These are phyloP conservation scores for Nesidiocoris tenuis DNA, from an alignment of 2,888 invertebrate genomes.

Conservation along the genomic window DNA sequence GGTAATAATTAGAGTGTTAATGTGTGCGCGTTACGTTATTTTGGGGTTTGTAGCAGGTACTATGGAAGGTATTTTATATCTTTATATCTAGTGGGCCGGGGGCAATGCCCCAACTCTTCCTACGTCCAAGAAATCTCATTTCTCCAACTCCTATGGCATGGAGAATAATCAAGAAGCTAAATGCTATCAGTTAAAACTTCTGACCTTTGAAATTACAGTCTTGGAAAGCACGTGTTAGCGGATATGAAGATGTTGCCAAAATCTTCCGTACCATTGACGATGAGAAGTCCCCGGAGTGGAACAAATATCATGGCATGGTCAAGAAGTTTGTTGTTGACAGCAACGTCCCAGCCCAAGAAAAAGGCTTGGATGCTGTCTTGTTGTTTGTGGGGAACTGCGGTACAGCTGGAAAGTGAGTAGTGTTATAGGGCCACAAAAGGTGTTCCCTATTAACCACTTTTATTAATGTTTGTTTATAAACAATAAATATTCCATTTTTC, in stretches of 20 bases:
- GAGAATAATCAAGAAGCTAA: neutral
- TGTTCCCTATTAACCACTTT: neutral
- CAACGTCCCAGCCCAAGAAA: constrained; percentile 94
- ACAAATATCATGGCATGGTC: constrained; percentile 82
- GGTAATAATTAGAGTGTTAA: no score
- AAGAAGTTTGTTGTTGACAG: constrained; percentile 93
- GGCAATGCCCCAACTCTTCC: no score
- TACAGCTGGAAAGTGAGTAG: constrained; percentile 71
- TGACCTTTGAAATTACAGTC: constrained; percentile 57
- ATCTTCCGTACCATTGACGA: constrained; percentile 83
- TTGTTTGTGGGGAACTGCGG: constrained; percentile 90
- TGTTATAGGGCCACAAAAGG: no score
- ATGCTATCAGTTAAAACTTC: neutral
- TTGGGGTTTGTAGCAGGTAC: no score
- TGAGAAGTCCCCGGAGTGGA: constrained; percentile 92
- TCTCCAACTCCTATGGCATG: neutral
- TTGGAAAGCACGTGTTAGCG: constrained; percentile 93
- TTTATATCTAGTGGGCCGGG: no score
- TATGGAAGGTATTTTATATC: no score
- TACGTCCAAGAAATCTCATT: no score
- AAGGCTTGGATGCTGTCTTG: constrained; percentile 87
- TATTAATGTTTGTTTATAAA: no score
- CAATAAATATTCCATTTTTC: neutral
- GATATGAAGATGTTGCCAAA: constrained; percentile 91
- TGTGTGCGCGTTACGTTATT: no score